A percentile compares a stretch with the other conserved stretches of the same genome.
Evolutionary conservation across 2,888 invertebrate species (phyloP).

Genomic region (Gandaritis pyraliata): DNA sequence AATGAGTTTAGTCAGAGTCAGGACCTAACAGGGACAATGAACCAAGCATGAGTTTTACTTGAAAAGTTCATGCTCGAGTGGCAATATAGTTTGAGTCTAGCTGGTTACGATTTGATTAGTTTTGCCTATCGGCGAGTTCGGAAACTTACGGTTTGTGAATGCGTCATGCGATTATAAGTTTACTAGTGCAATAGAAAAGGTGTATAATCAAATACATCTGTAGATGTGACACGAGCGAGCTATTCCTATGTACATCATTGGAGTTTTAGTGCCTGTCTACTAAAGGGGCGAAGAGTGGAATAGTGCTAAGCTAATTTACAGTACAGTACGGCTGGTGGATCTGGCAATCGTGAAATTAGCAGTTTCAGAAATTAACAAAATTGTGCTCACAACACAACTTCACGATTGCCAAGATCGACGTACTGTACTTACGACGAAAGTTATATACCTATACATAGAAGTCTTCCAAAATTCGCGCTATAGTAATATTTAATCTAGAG

Average conservation of each 20-base stretch:
- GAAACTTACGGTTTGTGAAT: not conserved
- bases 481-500: too few relatives aligned
- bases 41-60: not conserved
- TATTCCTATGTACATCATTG: conserved; percentile 30
- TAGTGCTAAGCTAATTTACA: not conserved
- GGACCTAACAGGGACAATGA: not conserved
- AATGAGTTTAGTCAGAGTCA: not conserved
- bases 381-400: too few relatives aligned
- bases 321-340: too few relatives aligned
- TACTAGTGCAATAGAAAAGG: conserved; percentile 13
- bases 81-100: not conserved
- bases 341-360: not conserved
- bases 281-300: not conserved
- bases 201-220: not conserved
- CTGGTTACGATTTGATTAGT: not conserved
- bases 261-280: conserved; percentile 31
- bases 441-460: too few relatives aligned
- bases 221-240: conserved; percentile 17
- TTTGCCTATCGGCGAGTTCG: not conserved
- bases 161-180: not conserved
- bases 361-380: too few relatives aligned
- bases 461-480: too few relatives aligned
- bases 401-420: too few relatives aligned
- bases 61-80: not conserved
- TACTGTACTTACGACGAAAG: too few relatives aligned